Base-by-base conservation (phyloP, 2,888 invertebrate genomes). In the Pristionchus arcanus region DNA sequence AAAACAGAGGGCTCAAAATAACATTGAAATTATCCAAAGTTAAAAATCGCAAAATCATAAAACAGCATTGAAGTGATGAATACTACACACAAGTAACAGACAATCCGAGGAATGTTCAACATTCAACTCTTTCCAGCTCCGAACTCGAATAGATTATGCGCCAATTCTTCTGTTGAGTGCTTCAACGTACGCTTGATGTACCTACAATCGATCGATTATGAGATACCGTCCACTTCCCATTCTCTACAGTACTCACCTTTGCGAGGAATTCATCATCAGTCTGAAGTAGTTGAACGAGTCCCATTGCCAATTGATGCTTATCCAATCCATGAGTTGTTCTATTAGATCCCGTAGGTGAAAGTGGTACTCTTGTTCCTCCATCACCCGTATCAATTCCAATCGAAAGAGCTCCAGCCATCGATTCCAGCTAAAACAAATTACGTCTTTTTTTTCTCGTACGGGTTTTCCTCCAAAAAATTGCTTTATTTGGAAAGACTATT, bases 181-280 rank as follows among this genome's bases (percentile, higher is more conserved):
- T 42, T 91, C 91, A 28, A 91, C 83, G 90, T 93, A 93, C n/a
- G 92, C 92, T 83, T 90, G 49, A 28, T 87, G 87, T 28, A 87
- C 87, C 87, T 87, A 7, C 9, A 87, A 63, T 21, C n/a, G 19
- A 66, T n/a, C 16, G 16, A 15, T 11, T 42, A 81, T 59, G 11
- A 31, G 81, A 16, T 89, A 89, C 71, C 42, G 74, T 77, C 74
- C 34, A 49, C 53, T 15, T 34, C 25, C 0, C 13, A 83, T 13
- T 13, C 42, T n/a, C 7, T n/a, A 25, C 53, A 11, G 31, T 21
- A 86, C 16, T 31, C 34, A 92, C 89, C 66, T 92, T 91, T 3
- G 91, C 16, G 16, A 92, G 90, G 84, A 93, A 93, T 34, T 91
- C 91, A 83, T 93, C 93, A 74, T 93, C 93, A n/a, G 89, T 91